Conservation (phyloP, 2,888 invertebrate species). For the Macrophya annulata region DNA sequence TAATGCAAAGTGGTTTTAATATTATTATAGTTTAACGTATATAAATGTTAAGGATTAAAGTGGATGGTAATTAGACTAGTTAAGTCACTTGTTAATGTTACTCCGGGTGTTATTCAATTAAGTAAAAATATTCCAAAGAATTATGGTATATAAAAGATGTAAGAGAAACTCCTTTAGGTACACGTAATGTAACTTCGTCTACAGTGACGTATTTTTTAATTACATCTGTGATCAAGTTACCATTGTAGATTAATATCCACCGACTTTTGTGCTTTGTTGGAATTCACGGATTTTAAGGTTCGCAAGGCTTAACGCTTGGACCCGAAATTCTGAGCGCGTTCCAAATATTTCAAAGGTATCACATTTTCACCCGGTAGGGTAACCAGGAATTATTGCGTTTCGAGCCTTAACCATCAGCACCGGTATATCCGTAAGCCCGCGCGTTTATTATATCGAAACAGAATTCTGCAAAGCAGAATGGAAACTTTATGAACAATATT, state of each 20-base stretch:
- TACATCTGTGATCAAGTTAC: constrained; percentile 10
- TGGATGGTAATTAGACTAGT: not conserved
- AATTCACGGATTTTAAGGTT: constrained; percentile 33
- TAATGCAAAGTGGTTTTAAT: not conserved
- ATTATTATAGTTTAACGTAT: constrained; percentile 4
- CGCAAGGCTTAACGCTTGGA: constrained; percentile 22
- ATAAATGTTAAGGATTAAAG: not conserved
- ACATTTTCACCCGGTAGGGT: constrained; percentile 1
- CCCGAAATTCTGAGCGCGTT: constrained; percentile 29
- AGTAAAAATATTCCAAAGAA: not conserved
- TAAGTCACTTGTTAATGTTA: constrained; percentile 19
- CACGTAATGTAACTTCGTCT: not conserved
- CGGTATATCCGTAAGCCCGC: not conserved
- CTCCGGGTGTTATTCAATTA: not conserved
- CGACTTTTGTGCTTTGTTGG: too few relatives aligned
- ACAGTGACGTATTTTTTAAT: not conserved
- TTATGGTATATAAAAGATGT: not conserved
- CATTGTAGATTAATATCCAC: not conserved
- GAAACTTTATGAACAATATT: not conserved
- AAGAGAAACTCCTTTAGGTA: not conserved
- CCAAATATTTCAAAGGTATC: constrained; percentile 31
- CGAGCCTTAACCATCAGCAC: constrained; percentile 19
- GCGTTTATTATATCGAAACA: not conserved
- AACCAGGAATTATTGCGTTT: constrained; percentile 39
- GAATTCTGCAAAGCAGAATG: not conserved